Evolutionary conservation across 2,797 vertebrate genomes (phyloP), one percentile per base, ranked within the genome.

Genomic region (Masticophis lateralis): DNA sequence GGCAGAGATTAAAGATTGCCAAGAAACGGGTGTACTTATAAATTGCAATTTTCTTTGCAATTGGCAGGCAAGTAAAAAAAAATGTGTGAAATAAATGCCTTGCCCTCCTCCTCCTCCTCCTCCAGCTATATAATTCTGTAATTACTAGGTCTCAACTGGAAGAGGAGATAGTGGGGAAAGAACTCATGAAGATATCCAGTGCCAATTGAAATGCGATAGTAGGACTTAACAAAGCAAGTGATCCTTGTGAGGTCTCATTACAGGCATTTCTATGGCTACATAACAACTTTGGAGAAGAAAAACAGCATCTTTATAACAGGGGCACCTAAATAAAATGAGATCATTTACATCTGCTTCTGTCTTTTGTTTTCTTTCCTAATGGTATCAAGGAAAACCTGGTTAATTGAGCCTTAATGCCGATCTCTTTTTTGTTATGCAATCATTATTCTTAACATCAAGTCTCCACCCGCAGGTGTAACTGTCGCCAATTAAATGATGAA

Each of bases 401-500:
- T 97, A 95, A 97, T 93, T 95, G 95, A 92, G 59, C 51, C 94
- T 37, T 27, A 86, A 95, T 92, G 63, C 51, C 60, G 11, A 95
- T 86, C n/a, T 4, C 2, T 88, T 93, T 66, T 94, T 91, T 91
- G 87, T 95, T 91, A 53, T 10, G 88, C 95, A 94, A 94, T 93
- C 95, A 11, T 92, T 95, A 59, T 91, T 95, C 92, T 96, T 5
- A 37, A 92, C 89, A 20, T 96, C 96, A 88, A 0, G 43, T 86
- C 86, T 86, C n/a, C 93, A 79, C 66, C 43, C 60, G 22, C 55
- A 96, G 91, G 59, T 90, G 88, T 89, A 93, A 87, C 93, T 91
- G 92, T 95, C 96, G 95, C 93, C 95, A 96, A 95, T 97, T 97
- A 97, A 93, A 91, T 95, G 95, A 97, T 96, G 96, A 97, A 95